phyloP scores from a whole-genome alignment of 2,888 invertebrate genomes.

The Zelleria hepariella region DNA sequence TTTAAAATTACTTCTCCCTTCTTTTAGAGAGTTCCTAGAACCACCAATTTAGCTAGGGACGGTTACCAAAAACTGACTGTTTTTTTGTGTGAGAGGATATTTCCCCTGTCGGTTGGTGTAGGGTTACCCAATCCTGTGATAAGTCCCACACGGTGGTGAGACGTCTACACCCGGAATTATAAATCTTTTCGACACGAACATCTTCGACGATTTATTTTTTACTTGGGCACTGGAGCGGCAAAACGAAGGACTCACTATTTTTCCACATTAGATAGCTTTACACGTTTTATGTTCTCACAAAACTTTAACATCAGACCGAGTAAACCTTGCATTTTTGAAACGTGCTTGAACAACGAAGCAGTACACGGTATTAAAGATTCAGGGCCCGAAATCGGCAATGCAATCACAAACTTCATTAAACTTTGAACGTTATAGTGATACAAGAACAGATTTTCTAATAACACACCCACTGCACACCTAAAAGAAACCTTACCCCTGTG shows the following conservation, averaged over 20 bases:
- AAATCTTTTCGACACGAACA: slow-evolving; percentile 36
- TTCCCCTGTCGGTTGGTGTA: slow-evolving; percentile 23
- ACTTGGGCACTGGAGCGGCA: background rate
- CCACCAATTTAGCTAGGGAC: background rate
- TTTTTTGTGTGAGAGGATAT: slow-evolving; percentile 8
- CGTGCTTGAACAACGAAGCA: background rate
- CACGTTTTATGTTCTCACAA: background rate
- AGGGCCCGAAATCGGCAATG: background rate
- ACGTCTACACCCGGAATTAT: slow-evolving; percentile 18
- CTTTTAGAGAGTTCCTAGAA: background rate
- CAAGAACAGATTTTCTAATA: background rate
- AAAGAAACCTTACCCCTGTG: slow-evolving; percentile 31
- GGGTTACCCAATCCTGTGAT: slow-evolving; percentile 37
- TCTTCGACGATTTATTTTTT: slow-evolving; percentile 5
- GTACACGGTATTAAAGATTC: background rate
- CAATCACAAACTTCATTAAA: background rate
- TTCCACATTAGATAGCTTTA: background rate
- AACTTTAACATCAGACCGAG: no score
- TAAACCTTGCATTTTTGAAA: background rate
- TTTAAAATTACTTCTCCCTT: background rate
- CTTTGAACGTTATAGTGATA: background rate
- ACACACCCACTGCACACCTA: slow-evolving; percentile 3
- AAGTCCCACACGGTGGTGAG: slow-evolving; percentile 24
- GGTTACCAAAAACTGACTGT: background rate
- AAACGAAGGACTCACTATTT: background rate